A percentile compares a stretch with the other conserved stretches of the same genome.
These are phyloP conservation scores for Mythimna albipuncta DNA, from an alignment of 2,888 invertebrate species.

Conservation along the genomic window DNA sequence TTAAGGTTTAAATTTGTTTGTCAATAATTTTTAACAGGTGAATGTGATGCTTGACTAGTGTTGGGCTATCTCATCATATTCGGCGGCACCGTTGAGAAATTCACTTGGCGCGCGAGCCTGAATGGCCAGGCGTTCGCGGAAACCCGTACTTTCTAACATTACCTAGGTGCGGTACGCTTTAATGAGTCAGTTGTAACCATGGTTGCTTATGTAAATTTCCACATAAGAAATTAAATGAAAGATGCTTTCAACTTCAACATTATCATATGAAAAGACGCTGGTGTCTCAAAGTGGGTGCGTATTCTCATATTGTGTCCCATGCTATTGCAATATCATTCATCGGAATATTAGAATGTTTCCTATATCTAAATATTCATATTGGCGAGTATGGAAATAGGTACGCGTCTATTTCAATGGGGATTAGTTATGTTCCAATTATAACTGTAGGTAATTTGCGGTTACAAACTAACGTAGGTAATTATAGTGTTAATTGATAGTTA, in stretches of 20 bases:
- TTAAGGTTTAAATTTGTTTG: constrained; percentile 69
- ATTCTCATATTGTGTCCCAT: constrained; percentile 52
- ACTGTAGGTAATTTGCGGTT: constrained; percentile 45
- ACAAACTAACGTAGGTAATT: constrained; percentile 16
- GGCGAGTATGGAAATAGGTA: constrained; percentile 25
- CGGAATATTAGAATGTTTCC: constrained; percentile 47
- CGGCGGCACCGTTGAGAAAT: constrained; percentile 76
- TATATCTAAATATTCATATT: constrained; percentile 51
- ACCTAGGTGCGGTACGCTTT: constrained; percentile 67
- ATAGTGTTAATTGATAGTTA: constrained; percentile 31
- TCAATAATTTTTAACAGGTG: constrained; percentile 54
- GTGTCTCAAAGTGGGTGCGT: constrained; percentile 63
- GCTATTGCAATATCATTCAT: constrained; percentile 59
- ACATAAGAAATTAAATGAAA: constrained; percentile 67
- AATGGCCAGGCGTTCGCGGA: constrained; percentile 76
- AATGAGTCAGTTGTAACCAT: constrained; percentile 68
- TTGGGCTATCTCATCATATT: constrained; percentile 79
- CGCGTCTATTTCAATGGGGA: constrained; percentile 32
- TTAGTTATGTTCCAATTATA: constrained; percentile 47
- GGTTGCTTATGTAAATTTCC: constrained; percentile 64
- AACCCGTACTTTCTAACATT: constrained; percentile 82
- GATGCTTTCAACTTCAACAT: constrained; percentile 62
- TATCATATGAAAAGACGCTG: constrained; percentile 64
- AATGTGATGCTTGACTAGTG: constrained; percentile 72
- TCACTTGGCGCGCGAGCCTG: constrained; percentile 76